These are phyloP conservation scores for Myathropa florea DNA, from an alignment of 2,888 invertebrate species.

Conservation along the genomic window DNA sequence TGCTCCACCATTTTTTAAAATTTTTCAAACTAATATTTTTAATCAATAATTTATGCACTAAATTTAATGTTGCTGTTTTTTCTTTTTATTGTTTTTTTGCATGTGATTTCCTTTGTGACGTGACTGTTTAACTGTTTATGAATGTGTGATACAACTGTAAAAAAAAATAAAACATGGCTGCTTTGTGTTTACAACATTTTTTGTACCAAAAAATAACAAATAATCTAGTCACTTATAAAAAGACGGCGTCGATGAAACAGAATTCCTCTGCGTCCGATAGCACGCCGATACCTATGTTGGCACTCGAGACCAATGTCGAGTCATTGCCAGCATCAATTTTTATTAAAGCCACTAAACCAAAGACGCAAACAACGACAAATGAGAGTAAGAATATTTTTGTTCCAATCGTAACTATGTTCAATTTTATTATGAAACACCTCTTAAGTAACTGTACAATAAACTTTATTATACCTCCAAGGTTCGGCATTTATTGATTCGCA, in stretches of 20 bases:
- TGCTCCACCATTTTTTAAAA: neutral
- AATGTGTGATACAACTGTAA: neutral
- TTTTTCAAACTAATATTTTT: neutral
- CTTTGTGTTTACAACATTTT: slow-evolving; percentile 53
- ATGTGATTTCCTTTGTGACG: slow-evolving; percentile 45
- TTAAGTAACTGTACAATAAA: slow-evolving; percentile 26
- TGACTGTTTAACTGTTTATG: neutral
- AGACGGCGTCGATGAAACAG: slow-evolving; percentile 81
- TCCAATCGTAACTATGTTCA: slow-evolving; percentile 10
- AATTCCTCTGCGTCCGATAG: slow-evolving; percentile 56
- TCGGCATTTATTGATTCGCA: slow-evolving; percentile 11
- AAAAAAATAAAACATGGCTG: slow-evolving; percentile 38
- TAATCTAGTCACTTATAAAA: slow-evolving; percentile 93
- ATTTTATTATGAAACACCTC: slow-evolving; percentile 6
- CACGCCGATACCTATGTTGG: slow-evolving; percentile 60
- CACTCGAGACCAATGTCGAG: slow-evolving; percentile 47
- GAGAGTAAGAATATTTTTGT: slow-evolving; percentile 58
- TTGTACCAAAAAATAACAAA: slow-evolving; percentile 33
- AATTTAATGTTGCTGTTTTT: neutral
- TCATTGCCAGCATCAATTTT: slow-evolving; percentile 53
- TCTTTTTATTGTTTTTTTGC: slow-evolving; percentile 30
- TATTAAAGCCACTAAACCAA: slow-evolving; percentile 14
- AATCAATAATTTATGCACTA: neutral
- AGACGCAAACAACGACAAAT: slow-evolving; percentile 55
- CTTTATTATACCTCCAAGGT: neutral